Conservation (phyloP, 2,797 vertebrate genomes). For the Remorina albescens region DNA sequence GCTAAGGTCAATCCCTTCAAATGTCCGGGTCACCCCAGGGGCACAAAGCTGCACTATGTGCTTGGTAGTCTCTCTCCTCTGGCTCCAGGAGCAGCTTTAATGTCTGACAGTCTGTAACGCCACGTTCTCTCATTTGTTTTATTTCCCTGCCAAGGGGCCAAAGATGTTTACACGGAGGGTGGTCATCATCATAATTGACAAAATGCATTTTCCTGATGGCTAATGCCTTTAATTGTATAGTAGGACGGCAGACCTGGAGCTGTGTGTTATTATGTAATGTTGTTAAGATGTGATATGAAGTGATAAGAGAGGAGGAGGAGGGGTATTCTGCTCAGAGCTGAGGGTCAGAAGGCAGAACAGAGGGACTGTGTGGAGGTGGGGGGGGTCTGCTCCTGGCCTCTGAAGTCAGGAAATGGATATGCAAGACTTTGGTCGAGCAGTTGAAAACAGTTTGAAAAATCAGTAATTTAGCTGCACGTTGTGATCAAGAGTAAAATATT, state of each 20-base stretch:
- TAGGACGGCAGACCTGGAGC: constrained; percentile 41
- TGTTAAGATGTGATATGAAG: constrained; percentile 63
- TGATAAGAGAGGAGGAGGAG: constrained; percentile 55
- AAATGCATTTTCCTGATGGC: constrained; percentile 56
- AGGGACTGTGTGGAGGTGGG: no score
- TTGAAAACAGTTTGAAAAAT: not conserved
- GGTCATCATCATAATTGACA: constrained; percentile 51
- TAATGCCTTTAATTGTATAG: constrained; percentile 42
- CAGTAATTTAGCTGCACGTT: not conserved
- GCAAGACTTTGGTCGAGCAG: not conserved
- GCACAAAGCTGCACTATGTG: constrained; percentile 29
- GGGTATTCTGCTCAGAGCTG: constrained; percentile 20
- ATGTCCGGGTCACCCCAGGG: constrained; percentile 42
- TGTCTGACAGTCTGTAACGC: constrained; percentile 20
- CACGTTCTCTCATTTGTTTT: constrained; percentile 22
- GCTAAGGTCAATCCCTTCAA: constrained; percentile 58
- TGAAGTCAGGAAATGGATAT: no score
- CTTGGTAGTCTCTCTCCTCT: not conserved
- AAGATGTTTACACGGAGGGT: constrained; percentile 35
- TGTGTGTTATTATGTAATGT: constrained; percentile 55
- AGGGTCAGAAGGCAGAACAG: constrained; percentile 22
- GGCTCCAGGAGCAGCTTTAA: constrained; percentile 5
- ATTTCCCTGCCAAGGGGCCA: constrained; percentile 21
- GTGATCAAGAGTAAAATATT: not conserved
- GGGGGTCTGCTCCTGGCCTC: no score